phyloP scores from a whole-genome alignment of 2,888 invertebrate genomes.

The Cacoxenus indagator region DNA sequence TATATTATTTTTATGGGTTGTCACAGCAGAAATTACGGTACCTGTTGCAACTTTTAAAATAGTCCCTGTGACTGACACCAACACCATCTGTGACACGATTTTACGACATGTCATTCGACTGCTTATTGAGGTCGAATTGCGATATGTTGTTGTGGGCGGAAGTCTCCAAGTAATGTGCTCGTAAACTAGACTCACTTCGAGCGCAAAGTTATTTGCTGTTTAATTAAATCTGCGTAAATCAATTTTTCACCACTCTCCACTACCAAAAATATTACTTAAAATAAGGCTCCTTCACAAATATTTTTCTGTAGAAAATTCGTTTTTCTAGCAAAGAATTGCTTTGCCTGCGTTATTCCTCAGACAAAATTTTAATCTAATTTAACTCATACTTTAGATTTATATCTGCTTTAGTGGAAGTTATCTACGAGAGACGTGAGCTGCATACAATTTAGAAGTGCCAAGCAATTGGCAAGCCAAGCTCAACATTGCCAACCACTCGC shows the following conservation, averaged over 20 bases:
- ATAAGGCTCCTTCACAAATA: too few species aligned
- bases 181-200: neutral
- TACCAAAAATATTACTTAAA: too few species aligned
- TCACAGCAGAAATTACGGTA: neutral
- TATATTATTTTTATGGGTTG: constrained; percentile 20
- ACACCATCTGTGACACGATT: neutral
- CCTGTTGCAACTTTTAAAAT: constrained; percentile 17
- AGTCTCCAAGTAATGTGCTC: neutral
- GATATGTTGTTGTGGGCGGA: neutral
- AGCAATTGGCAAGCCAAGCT: neutral
- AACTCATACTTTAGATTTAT: constrained; percentile 64
- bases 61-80: neutral
- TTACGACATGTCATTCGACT: neutral
- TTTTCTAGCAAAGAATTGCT: neutral
- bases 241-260: too few species aligned
- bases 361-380: constrained; percentile 61
- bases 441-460: constrained; percentile 34
- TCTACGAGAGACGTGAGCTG: constrained; percentile 53
- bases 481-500: neutral
- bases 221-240: too few species aligned
- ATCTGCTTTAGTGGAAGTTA: constrained; percentile 64
- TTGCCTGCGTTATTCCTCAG: neutral
- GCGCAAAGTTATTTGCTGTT: neutral
- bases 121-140: constrained; percentile 1
- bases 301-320: neutral